Base-by-base conservation (phyloP, 1,140 invertebrate genomes). In the Sitobion miscanthi region DNA sequence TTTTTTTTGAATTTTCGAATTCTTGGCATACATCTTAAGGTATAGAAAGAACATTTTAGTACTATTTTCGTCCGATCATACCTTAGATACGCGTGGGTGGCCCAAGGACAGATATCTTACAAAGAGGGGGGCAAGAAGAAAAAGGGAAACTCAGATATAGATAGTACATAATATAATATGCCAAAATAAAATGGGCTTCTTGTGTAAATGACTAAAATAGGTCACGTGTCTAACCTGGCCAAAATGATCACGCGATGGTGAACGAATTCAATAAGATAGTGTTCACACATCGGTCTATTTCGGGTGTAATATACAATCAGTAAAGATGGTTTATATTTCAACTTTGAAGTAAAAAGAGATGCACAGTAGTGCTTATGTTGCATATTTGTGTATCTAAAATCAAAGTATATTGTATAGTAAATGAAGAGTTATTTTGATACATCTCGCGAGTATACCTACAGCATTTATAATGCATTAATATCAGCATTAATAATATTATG, bases 161-260 rank as follows among this genome's bases (percentile, higher is more conserved):
- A 93, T 85, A 93, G 91, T 93, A 86, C 47, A 45, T 85, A 42
- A 86, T 93, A 86, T 93, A 42, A 93, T 93, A 93, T 93, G 91
- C 91, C 91, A 93, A 93, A 93, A 93, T 85, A 86, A 93, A 93
- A 93, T 83, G 82, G 77, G 82, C 82, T 93, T 82, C 91, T 93
- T 86, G 82, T n/a, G 47, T 57, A 93, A 93, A 93, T 83, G 82
- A 93, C 91, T 54, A 83, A 93, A 93, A 93, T 93, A 93, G 91
- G 91, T 47, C 82, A 86, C 49, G n/a, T 57, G 35, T 52, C 77
- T 23, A 93, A 93, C 91, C 91, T 93, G 91, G 91, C 91, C 91
- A 93, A 93, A 93, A 93, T 77, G 62, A 77, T 77, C 62, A 77
- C n/a, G n/a, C 82, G 47, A 42, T 20, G 82, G 20, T 69, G 25